Evolutionary conservation across 2,797 vertebrate genomes (phyloP), one percentile per base, ranked within the genome.

Genomic region (Heteromormyrus szaboi): DNA sequence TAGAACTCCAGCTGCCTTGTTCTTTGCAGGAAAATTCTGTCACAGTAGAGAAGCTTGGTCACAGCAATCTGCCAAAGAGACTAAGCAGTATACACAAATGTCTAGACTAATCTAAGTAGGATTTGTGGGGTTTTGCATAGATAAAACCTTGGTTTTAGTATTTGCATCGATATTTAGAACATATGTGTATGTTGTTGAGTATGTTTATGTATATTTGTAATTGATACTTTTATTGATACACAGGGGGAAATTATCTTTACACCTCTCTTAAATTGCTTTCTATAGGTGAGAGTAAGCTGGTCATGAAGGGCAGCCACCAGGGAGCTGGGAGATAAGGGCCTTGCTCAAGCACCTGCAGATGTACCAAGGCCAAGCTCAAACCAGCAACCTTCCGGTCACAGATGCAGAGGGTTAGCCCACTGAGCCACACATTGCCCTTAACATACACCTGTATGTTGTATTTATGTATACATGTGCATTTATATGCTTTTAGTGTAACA

Each of bases 1-100:
- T 37, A 19, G 33, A 56, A 56, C 17, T 86, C 85, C 53, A 59
- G 53, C 85, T 59, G 85, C 29, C 29, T 54, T 56, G 50, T 22
- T 37, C 85, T 59, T 56, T 59, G 85, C 33, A n/a, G 53, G 51
- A 59, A 41, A 41, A 86, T 86, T 56, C 85, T 86, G 51, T 56
- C 51, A 54, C 53, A 37, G 53, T 33, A 86, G 53, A 56, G 25
- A 86, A 25, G 22, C 17, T 51, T 86, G 85, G 51, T 41, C 53
- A 86, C 85, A 86, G 85, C 14, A 86, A 86, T 86, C 53, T 86
- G 85, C 85, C 29, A 4, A 59, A 59, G 7, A 56, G 85, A 59
- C 53, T 41, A 86, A 56, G 85, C 85, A 53, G 50, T 17, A 56
- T 84, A 84, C 19, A 84, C 46, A 48, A 59, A 59, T 19, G 29